Base-by-base conservation (phyloP, 2,888 invertebrate species). In the Drosophila macrospina region DNA sequence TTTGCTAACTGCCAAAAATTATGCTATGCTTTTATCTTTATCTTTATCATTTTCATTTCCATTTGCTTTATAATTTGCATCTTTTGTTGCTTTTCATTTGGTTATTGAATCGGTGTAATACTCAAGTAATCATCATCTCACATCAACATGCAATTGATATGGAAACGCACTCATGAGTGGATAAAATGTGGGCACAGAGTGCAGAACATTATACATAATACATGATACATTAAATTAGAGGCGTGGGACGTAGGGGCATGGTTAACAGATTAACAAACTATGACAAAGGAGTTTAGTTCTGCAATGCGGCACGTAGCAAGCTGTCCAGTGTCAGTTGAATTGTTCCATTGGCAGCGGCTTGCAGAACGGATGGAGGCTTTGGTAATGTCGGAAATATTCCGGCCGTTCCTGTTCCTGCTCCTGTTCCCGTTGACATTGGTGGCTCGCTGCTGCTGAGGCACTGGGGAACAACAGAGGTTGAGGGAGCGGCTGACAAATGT, bases 261-360 rank as follows among this genome's bases (percentile, higher is more conserved):
- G 34, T 36, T 60, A 55, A 44, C 45, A 30, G 16, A 28, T 39
- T 4, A 63, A 51, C 42, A 69, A 54, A 54, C 57, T 37, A 39
- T 20, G 11, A 47, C 26, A 28, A 42, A 54, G 37, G 52, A 42
- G 26, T 28, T 78, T 69, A 86, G 71, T 86, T 88, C 36, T 86
- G 89, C 52, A 86, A 59, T 13, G 86, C 89, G n/a, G 86, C 86
- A 28, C 86, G 89, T 50, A 86, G 64, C 51, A 86, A 64, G 63
- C 86, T 86, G 65, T 86, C 86, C 45, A 86, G 56, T 4, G 85
- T 88, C 20, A 84, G 60, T 41, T 84, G 88, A 10, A 84, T 88
- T 44, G 83, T 84, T 30, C 88, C 83, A 54, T 82, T 88, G 52
- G 80, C 74, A 41, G 77, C 44, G 37, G 86, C 83, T 41, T 86